phyloP scores from a whole-genome alignment of 2,888 invertebrate species.

The Camponotus fellah region DNA sequence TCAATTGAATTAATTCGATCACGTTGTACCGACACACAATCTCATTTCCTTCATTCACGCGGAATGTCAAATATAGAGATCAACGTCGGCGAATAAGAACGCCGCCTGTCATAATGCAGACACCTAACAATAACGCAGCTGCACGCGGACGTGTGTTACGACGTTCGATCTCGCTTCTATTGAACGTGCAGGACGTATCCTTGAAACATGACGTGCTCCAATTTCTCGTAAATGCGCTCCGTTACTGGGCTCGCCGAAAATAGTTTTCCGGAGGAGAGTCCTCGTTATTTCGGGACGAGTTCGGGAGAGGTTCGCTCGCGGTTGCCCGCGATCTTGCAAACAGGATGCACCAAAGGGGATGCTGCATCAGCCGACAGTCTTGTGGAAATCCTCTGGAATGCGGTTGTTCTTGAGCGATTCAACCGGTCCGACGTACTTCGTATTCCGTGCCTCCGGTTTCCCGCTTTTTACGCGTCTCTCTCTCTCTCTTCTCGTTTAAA shows the following conservation, averaged over 20 bases:
- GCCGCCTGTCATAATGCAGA: slow-evolving; percentile 37
- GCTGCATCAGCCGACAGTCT: slow-evolving; percentile 37
- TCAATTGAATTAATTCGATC: slow-evolving; percentile 43
- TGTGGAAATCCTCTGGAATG: slow-evolving; percentile 65
- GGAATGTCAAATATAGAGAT: slow-evolving; percentile 44
- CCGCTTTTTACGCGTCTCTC: slow-evolving; percentile 43
- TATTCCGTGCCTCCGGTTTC: slow-evolving; percentile 56
- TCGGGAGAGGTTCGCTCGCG: slow-evolving; percentile 3
- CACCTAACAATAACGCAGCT: slow-evolving; percentile 39
- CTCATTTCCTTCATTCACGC: slow-evolving; percentile 45
- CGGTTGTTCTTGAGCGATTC: slow-evolving; percentile 65
- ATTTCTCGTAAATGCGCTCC: slow-evolving; percentile 66
- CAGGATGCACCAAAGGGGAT: slow-evolving; percentile 55
- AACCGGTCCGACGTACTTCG: slow-evolving; percentile 63
- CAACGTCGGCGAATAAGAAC: slow-evolving; percentile 16
- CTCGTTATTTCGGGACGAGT: slow-evolving; percentile 26
- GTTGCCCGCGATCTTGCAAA: slow-evolving; percentile 2
- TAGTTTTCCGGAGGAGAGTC: slow-evolving; percentile 52
- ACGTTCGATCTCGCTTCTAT: slow-evolving; percentile 40
- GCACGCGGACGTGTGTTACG: slow-evolving; percentile 22
- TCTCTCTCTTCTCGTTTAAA: not conserved
- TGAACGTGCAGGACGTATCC: slow-evolving; percentile 46
- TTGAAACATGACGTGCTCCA: slow-evolving; percentile 59
- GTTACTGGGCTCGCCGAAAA: slow-evolving; percentile 62
- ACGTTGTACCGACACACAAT: slow-evolving; percentile 1